Base-by-base conservation (phyloP, 2,797 vertebrate species). In the Sylvia borin region DNA sequence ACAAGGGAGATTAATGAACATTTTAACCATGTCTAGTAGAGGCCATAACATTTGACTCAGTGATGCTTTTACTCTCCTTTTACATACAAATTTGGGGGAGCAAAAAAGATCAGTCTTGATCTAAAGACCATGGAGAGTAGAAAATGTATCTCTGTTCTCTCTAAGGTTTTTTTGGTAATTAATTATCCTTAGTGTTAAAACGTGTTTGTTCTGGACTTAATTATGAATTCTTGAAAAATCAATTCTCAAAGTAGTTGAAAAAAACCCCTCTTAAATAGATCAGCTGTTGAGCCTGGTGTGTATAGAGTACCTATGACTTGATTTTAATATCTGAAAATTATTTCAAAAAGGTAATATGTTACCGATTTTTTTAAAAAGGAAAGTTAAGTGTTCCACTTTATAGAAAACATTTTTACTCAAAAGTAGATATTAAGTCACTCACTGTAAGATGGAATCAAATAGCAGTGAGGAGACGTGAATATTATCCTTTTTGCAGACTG, bases 281-380 rank as follows among this genome's bases (percentile, higher is more conserved):
- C 57, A 87, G 12, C 43, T 94, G 19, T 91, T 95, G 51, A 92
- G 22, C 21, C 54, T 91, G 38, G 16, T 81, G 25, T 62, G 17
- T 72, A 3, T 79, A 43, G 80, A 78, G 29, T 65, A 74, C 43
- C 18, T 83, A 21, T 51, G 67, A 57, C 12, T 57, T 78, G 29
- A 68, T 78, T 88, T 78, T 47, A 88, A 25, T 86, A 81, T 47
- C 57, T 85, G 73, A 90, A 92, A 85, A 65, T 83, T 83, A 88
- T 83, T 95, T 75, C 57, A 58, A 25, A 62, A 57, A 84, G 62
- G 13, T 40, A 72, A 5, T 40, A 58, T 36, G 11, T 90, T 77
- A 61, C 27, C 77, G 38, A 51, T 16, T 72, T 73, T 9, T 78
- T 85, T 85, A 80, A 32, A 2, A 80, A 64, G 61, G 31, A 78